These are phyloP conservation scores for Nephrotoma flavescens DNA, from an alignment of 2,888 invertebrate species.

Conservation along the genomic window DNA sequence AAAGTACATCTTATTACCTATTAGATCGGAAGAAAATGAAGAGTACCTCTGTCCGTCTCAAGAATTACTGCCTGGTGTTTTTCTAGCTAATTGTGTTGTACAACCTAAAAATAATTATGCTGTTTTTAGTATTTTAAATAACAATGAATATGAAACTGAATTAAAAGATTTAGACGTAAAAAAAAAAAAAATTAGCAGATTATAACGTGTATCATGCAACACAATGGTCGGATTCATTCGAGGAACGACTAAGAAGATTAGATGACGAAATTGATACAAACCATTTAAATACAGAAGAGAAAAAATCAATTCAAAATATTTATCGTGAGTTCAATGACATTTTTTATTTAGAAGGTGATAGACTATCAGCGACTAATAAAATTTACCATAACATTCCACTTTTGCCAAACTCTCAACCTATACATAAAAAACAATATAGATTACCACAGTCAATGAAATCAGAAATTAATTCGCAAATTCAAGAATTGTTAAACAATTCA, in stretches of 20 bases:
- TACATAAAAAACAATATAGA: background rate
- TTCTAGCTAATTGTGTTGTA: background rate
- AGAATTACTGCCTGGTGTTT: background rate
- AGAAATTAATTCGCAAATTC: background rate
- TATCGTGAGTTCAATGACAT: too few relatives aligned
- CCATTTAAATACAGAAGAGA: too few relatives aligned
- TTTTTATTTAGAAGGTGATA: background rate
- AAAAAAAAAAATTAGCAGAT: background rate
- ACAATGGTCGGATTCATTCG: background rate
- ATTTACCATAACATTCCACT: background rate
- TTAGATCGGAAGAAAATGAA: background rate
- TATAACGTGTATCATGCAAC: background rate
- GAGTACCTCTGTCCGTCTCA: background rate
- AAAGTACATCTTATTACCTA: background rate
- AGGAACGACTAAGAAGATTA: background rate
- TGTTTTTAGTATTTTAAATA: background rate
- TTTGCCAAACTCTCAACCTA: background rate
- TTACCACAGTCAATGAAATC: background rate
- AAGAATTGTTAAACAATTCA: too few relatives aligned
- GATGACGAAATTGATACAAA: background rate
- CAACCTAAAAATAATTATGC: background rate
- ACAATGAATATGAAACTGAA: background rate
- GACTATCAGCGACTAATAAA: background rate
- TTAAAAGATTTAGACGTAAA: background rate
- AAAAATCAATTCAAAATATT: too few relatives aligned